Conservation (phyloP, 2,113 vertebrate genomes). For the Tauraco erythrolophus region DNA sequence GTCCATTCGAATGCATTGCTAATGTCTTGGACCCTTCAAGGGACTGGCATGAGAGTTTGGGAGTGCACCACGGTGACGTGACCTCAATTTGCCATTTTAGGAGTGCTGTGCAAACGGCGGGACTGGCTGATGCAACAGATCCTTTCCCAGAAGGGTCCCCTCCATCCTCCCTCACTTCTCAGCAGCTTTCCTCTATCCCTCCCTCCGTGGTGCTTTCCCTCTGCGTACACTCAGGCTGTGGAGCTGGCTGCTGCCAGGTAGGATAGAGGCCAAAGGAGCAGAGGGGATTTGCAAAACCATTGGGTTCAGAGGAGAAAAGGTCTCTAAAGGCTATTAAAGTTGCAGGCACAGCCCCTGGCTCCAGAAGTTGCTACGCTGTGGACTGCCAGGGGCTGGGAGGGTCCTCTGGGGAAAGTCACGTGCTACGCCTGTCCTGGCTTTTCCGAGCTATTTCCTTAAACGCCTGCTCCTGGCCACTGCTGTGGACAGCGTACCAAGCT, state of each 20-base stretch:
- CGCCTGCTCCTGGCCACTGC: not conserved
- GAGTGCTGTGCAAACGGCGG: not conserved
- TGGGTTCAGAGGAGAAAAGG: not conserved
- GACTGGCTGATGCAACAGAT: not conserved
- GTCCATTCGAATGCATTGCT: not conserved
- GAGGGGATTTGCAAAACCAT: not conserved
- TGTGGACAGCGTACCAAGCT: not conserved
- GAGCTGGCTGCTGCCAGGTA: not conserved
- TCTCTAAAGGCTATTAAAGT: not conserved
- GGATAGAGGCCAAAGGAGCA: not conserved
- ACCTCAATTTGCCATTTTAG: not conserved
- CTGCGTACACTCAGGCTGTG: not conserved
- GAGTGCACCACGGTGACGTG: not conserved
- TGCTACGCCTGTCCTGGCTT: not conserved
- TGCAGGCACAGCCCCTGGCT: conserved; percentile 11
- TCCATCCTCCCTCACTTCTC: not conserved
- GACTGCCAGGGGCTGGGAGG: not conserved
- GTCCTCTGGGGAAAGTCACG: not conserved
- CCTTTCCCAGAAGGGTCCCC: not conserved
- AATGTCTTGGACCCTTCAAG: not conserved
- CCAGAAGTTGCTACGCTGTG: rapidly evolving
- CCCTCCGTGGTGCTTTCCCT: not conserved
- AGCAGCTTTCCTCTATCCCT: not conserved
- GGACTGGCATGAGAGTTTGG: not conserved
- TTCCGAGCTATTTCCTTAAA: not conserved